Evolutionary conservation across 2,113 vertebrate genomes (phyloP).

Genomic region (Galbula dea): DNA sequence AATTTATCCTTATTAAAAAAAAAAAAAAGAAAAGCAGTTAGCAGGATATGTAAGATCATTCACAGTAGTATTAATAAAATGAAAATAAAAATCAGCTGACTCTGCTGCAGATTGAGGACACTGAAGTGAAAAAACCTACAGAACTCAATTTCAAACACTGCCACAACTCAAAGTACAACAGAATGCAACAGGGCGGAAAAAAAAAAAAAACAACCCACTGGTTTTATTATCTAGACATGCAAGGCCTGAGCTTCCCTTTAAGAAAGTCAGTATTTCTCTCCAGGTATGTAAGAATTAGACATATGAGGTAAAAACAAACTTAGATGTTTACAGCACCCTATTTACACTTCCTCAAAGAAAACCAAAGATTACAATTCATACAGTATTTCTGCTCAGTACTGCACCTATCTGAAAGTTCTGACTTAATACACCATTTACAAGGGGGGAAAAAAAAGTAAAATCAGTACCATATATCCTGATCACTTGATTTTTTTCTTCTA

Average conservation of each 20-base stretch:
- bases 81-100: background rate
- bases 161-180: background rate
- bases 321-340: background rate
- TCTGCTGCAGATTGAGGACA: background rate
- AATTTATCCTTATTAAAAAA: background rate
- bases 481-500: background rate
- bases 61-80: background rate
- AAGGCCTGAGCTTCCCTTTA: background rate
- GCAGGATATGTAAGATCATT: background rate
- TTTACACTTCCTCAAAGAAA: background rate
- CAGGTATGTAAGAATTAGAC: background rate
- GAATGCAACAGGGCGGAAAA: background rate
- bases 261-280: background rate
- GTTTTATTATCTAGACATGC: background rate
- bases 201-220: background rate
- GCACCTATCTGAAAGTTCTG: background rate
- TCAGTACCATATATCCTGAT: background rate
- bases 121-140: background rate
- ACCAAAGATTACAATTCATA: background rate
- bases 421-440: background rate
- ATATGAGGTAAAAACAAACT: background rate
- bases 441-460: background rate
- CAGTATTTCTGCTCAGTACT: background rate
- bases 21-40: background rate
- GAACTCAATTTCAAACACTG: background rate